A percentile compares a stretch with the other conserved stretches of the same genome.
Conservation (phyloP, 2,797 vertebrate species). For the Siniperca obscura region DNA sequence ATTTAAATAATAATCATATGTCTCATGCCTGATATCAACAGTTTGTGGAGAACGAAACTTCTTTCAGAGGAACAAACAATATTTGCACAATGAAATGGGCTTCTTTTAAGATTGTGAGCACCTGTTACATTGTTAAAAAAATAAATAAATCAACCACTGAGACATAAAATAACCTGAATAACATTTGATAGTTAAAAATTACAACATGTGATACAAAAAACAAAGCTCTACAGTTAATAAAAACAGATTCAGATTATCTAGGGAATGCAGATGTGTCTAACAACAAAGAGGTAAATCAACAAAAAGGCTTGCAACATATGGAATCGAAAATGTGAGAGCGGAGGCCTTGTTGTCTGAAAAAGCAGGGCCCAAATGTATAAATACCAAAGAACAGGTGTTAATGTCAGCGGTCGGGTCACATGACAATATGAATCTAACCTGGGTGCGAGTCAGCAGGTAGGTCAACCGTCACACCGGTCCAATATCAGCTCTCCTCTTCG, state of each 20-base stretch:
- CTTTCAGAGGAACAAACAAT: not conserved
- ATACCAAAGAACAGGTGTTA: constrained; percentile 9
- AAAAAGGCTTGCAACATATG: constrained; percentile 26
- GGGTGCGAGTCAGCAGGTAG: not conserved
- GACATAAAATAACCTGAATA: constrained; percentile 42
- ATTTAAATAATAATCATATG: constrained; percentile 13
- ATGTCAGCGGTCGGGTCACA: constrained; percentile 16
- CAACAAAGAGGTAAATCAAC: constrained; percentile 50
- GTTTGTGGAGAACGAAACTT: constrained; percentile 6
- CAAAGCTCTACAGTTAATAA: constrained; percentile 21
- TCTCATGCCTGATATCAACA: constrained; percentile 28
- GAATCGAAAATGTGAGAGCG: constrained; percentile 18
- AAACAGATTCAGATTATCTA: constrained; percentile 39
- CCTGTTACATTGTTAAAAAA: constrained; percentile 53
- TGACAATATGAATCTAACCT: constrained; percentile 11
- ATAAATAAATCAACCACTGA: constrained; percentile 13
- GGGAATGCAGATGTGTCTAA: constrained; percentile 44
- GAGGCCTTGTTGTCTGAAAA: constrained; percentile 21
- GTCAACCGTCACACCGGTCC: not conserved
- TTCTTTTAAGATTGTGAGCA: constrained; percentile 61
- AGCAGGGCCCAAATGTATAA: not conserved
- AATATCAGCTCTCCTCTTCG: constrained; percentile 13
- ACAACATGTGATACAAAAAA: constrained; percentile 34
- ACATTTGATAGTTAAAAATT: constrained; percentile 31
- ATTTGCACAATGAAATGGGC: constrained; percentile 15